Base-by-base conservation (phyloP, 2,113 vertebrate genomes). In the Apistogramma diplotaenia region DNA sequence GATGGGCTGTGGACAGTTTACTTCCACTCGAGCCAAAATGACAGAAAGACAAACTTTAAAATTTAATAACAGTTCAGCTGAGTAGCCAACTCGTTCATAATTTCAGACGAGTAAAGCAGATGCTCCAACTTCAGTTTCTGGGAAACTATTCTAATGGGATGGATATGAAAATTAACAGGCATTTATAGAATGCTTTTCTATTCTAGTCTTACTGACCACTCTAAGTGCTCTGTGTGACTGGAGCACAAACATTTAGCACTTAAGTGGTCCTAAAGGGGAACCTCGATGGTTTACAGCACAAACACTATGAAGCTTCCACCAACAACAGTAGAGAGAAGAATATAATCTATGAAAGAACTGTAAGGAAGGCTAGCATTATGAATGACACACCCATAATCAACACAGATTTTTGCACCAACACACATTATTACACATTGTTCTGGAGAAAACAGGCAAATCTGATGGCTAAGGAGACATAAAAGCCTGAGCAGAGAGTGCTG, bases 381-480 rank as follows among this genome's bases (percentile, higher is more conserved):
- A 25, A 65, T 1, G 61, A 27, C 21, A 27, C 61, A 43, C 60
- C 35, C n/a, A 1, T 0, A 25, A 0, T 43, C 61, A 49, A 18
- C 15, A 62, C 11, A 40, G 21, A 46, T 46, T 19, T 18, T 18
- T 49, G 16, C 23, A 18, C 19, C 27, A 55, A 9, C 3, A 15
- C 10, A 55, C 43, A 78, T 67, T 53, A 10, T 13, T 74, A 43
- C 57, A 58, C 23, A 58, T 25, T 0, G 19, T n/a, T 12, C 27
- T 56, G 3, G 46, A 8, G 10, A 65, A 67, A 56, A 33, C 2
- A 6, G 0, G 0, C 13, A 0, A 1, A 54, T 73, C 5, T 29
- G 18, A 8, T n/a, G 23, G 40, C 19, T 49, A 0, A 16, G 29
- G 0, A 18, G 0, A 9, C 23, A 67, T 6, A 49, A 46, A 46